phyloP scores from a whole-genome alignment of 2,888 invertebrate species.

The Nemapogon koenigi region DNA sequence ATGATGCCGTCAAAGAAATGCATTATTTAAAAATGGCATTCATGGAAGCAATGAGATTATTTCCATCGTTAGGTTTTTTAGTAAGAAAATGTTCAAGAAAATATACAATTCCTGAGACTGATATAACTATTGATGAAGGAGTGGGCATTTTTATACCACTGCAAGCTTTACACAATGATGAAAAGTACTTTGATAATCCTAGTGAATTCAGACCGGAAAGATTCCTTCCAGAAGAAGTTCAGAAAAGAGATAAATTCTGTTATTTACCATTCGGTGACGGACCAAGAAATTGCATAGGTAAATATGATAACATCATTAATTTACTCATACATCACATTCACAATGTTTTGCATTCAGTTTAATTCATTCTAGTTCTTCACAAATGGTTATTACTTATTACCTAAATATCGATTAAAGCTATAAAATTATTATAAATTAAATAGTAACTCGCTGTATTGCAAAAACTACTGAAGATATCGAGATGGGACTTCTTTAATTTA shows the following conservation, averaged over 20 bases:
- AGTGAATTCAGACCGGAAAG: constrained; percentile 43
- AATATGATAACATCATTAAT: too few species aligned
- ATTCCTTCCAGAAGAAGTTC: constrained; percentile 29
- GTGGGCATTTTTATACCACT: constrained; percentile 38
- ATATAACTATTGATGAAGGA: constrained; percentile 36
- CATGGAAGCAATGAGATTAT: constrained; percentile 35
- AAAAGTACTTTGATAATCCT: constrained; percentile 39
- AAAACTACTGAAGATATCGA: too few species aligned
- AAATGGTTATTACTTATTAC: too few species aligned
- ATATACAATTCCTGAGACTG: constrained; percentile 44
- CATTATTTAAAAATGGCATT: constrained; percentile 32
- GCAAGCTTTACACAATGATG: constrained; percentile 44
- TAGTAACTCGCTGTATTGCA: too few species aligned
- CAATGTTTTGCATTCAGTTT: too few species aligned
- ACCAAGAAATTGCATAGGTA: constrained; percentile 48
- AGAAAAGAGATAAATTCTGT: constrained; percentile 30
- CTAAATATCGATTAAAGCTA: too few species aligned
- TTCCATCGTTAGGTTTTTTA: constrained; percentile 37
- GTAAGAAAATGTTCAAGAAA: constrained; percentile 30
- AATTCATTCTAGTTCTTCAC: too few species aligned
- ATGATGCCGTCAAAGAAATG: constrained; percentile 36
- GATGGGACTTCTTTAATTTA: too few species aligned
- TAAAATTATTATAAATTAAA: too few species aligned
- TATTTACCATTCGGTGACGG: constrained; percentile 51
- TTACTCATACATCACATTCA: too few species aligned